phyloP scores from a whole-genome alignment of 1,140 invertebrate genomes.

The Drosophila sulfurigaster region DNA sequence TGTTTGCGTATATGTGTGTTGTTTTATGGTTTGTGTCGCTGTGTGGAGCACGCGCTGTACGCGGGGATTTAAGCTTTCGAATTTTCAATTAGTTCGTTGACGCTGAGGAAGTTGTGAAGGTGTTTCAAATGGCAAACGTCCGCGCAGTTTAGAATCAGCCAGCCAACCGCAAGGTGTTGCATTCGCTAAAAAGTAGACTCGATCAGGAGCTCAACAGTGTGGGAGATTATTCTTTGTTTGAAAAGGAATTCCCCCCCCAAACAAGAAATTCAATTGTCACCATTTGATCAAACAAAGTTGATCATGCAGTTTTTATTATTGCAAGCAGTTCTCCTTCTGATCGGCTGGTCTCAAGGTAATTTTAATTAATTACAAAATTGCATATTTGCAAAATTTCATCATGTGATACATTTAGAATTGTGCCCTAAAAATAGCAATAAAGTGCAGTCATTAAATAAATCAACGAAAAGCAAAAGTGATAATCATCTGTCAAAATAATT shows the following conservation, averaged over 20 bases:
- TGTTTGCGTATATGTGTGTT: constrained; percentile 2
- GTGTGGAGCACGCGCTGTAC: constrained; percentile 69
- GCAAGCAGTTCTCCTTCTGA: constrained; percentile 49
- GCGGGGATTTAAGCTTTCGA: constrained; percentile 79
- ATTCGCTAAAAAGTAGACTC: constrained; percentile 36
- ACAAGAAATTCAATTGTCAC: constrained; percentile 14
- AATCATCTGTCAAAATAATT: constrained; percentile 26
- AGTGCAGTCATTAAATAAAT: constrained; percentile 45
- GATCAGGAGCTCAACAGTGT: constrained; percentile 25
- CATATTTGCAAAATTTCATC: constrained; percentile 9
- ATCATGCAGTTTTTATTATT: constrained; percentile 56
- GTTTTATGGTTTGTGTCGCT: constrained; percentile 20
- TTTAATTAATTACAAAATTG: constrained; percentile 1
- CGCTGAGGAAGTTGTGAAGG: constrained; percentile 80
- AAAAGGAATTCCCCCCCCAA: constrained; percentile 1
- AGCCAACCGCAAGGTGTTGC: constrained; percentile 68
- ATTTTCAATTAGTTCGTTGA: constrained; percentile 83
- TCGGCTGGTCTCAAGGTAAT: constrained; percentile 70
- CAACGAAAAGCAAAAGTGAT: constrained; percentile 39
- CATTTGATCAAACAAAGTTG: neutral
- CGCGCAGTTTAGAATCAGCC: constrained; percentile 75
- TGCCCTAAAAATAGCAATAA: constrained; percentile 11
- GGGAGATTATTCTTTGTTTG: neutral
- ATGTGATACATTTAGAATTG: constrained; percentile 40
- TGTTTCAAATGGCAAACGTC: constrained; percentile 62